phyloP scores from a whole-genome alignment of 2,113 vertebrate species.

The Triplophysa siluroides region DNA sequence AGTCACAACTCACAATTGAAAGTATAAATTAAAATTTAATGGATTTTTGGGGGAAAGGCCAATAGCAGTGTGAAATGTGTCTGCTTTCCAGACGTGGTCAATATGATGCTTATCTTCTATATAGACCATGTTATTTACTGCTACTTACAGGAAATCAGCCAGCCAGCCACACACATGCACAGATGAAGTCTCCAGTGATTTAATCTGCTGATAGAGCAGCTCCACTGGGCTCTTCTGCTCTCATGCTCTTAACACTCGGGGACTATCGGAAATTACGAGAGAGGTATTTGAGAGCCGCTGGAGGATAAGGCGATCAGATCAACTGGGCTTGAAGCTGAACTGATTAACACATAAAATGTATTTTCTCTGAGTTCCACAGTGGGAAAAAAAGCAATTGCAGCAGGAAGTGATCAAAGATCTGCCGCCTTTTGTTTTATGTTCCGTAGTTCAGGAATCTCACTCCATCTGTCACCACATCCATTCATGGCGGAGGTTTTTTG shows the following conservation, averaged over 20 bases:
- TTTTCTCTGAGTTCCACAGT: slow-evolving; percentile 1
- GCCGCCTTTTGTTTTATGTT: too few species aligned
- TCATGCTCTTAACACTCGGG: too few species aligned
- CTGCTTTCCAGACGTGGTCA: background rate
- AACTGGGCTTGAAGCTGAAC: slow-evolving; percentile 25
- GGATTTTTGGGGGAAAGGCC: background rate
- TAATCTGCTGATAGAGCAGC: slow-evolving; percentile 24
- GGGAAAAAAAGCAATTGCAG: background rate
- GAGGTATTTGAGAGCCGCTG: background rate
- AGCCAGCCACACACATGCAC: background rate
- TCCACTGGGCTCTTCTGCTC: slow-evolving; percentile 1
- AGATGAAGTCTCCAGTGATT: slow-evolving; percentile 1
- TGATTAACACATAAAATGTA: slow-evolving; percentile 24
- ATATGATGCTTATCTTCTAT: background rate
- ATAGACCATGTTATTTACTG: slow-evolving; percentile 4
- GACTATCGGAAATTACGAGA: too few species aligned
- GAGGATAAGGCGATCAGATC: slow-evolving; percentile 2
- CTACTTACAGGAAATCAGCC: background rate
- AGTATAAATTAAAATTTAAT: too few species aligned
- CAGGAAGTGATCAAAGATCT: too few species aligned
- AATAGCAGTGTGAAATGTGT: background rate
- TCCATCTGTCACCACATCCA: too few species aligned
- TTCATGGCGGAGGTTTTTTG: too few species aligned
- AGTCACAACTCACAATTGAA: too few species aligned
- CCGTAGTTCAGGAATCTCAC: too few species aligned